Evolutionary conservation across 1,140 invertebrate genomes (phyloP).

Genomic region (Drosophila varians): DNA sequence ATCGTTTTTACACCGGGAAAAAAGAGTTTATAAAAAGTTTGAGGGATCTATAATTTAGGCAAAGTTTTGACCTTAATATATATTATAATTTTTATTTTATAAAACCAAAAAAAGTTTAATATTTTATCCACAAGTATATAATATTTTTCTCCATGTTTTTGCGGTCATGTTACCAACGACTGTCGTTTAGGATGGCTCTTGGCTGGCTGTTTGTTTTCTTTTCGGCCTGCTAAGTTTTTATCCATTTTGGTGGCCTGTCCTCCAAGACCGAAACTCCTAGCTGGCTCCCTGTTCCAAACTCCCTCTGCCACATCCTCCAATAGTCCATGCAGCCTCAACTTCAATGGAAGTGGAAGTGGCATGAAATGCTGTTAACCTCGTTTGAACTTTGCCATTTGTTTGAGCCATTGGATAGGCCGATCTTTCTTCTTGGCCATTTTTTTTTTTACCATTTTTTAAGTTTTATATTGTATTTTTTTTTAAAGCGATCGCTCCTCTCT

Average conservation of each 20-base stretch:
- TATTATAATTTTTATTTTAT: neutral
- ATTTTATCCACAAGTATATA: no score
- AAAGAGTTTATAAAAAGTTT: no score
- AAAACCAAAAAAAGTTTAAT: no score
- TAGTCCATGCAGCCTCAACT: slow-evolving; percentile 45
- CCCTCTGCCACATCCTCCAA: slow-evolving; percentile 31
- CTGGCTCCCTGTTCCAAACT: neutral
- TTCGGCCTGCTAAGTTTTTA: slow-evolving; percentile 57
- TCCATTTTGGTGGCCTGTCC: slow-evolving; percentile 68
- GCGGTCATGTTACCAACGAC: slow-evolving; percentile 73
- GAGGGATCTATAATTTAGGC: neutral
- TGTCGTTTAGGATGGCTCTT: slow-evolving; percentile 80
- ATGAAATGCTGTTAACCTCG: slow-evolving; percentile 81
- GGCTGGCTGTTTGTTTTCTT: slow-evolving; percentile 66
- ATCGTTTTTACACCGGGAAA: slow-evolving; percentile 32
- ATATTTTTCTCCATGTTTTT: slow-evolving; percentile 17
- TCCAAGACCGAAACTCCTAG: no score
- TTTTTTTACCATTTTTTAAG: no score
- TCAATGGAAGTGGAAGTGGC: slow-evolving; percentile 60
- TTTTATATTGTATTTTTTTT: no score
- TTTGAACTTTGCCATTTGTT: slow-evolving; percentile 82
- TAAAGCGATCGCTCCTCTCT: slow-evolving; percentile 13
- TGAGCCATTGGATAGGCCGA: slow-evolving; percentile 78
- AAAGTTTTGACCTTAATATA: neutral
- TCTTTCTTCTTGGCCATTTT: slow-evolving; percentile 55